Percentiles rank a stretch among this genome's conserved stretches.
These are phyloP conservation scores for Lethenteron camtschaticum DNA, from an alignment of 2,113 vertebrate species.

Conservation along the genomic window DNA sequence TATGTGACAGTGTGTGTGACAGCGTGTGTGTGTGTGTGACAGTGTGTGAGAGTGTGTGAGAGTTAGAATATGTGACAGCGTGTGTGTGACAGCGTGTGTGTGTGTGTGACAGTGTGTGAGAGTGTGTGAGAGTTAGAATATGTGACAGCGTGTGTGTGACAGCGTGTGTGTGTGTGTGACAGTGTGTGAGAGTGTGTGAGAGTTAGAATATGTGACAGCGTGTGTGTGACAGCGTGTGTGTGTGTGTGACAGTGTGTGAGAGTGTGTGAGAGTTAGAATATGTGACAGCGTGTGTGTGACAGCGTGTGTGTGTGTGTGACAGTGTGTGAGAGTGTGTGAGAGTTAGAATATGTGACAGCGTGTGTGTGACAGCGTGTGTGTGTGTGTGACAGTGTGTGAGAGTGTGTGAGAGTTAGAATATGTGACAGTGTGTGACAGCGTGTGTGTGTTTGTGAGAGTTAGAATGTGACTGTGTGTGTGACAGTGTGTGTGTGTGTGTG, in stretches of 20 bases:
- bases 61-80: not conserved
- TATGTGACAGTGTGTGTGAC: no score
- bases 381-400: not conserved
- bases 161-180: not conserved
- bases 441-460: not conserved
- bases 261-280: no score
- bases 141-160: no score
- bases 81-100: not conserved
- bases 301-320: not conserved
- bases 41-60: no score
- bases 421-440: not conserved
- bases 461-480: not conserved
- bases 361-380: no score
- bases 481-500: no score
- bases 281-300: not conserved
- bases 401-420: not conserved
- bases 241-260: no score
- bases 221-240: no score
- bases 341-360: not conserved
- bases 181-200: no score
- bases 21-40: not conserved
- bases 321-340: not conserved
- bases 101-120: no score
- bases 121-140: no score
- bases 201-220: not conserved